A percentile compares a stretch with the other conserved stretches of the same genome.
Conservation (phyloP, 2,888 invertebrate genomes). For the Acleris literana region DNA sequence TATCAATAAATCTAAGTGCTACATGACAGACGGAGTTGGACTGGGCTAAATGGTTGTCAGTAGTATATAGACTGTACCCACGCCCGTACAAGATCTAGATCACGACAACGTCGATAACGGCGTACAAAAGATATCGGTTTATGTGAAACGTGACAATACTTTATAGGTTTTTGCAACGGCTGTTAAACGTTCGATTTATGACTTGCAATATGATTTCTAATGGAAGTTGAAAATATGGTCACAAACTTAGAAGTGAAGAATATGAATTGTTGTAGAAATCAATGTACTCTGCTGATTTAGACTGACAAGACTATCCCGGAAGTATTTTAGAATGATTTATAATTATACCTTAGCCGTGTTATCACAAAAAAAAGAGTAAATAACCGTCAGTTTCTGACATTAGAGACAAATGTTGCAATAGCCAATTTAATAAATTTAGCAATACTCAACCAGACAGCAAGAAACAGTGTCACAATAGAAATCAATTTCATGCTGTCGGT, state of each 20-base stretch:
- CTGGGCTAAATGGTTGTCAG: constrained; percentile 28
- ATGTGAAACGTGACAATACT: constrained; percentile 7
- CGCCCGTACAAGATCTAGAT: constrained; percentile 13
- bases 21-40: constrained; percentile 21
- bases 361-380: too few relatives aligned
- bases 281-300: too few relatives aligned
- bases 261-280: too few relatives aligned
- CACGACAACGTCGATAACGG: constrained; percentile 23
- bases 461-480: constrained; percentile 9
- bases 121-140: constrained; percentile 19
- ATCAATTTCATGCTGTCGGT: constrained; percentile 6
- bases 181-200: not conserved
- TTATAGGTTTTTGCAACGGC: constrained; percentile 1
- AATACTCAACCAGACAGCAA: not conserved
- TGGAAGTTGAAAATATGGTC: too few relatives aligned
- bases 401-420: not conserved
- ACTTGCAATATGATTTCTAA: too few relatives aligned
- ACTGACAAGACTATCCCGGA: too few relatives aligned
- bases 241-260: too few relatives aligned
- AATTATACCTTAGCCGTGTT: too few relatives aligned
- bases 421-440: constrained; percentile 9
- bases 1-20: constrained; percentile 23
- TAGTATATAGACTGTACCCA: constrained; percentile 5
- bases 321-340: too few relatives aligned
- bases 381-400: too few relatives aligned